Conservation (phyloP, 2,113 vertebrate genomes). For the Gnathonemus echidnorhynchus region DNA sequence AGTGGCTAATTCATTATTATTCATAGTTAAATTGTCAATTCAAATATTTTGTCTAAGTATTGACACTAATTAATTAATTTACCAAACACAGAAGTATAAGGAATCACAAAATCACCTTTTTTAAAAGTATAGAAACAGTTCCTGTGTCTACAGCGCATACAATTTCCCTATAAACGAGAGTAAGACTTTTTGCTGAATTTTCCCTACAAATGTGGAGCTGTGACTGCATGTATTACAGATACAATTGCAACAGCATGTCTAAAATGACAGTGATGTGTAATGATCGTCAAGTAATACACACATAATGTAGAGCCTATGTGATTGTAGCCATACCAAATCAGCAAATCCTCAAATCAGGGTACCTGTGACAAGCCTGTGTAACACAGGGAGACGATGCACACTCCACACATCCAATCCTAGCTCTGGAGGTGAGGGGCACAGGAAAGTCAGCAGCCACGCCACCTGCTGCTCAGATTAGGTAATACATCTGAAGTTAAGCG, state of each 20-base stretch:
- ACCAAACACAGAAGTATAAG: background rate
- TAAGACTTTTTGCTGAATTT: background rate
- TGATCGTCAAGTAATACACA: background rate
- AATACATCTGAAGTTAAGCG: background rate
- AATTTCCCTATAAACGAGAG: background rate
- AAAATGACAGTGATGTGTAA: background rate
- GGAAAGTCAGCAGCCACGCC: background rate
- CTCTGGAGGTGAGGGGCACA: background rate
- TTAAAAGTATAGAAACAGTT: background rate
- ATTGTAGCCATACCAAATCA: background rate
- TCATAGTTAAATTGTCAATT: background rate
- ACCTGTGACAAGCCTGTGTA: background rate
- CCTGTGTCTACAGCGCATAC: background rate
- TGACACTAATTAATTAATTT: background rate
- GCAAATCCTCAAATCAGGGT: background rate
- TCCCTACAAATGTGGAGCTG: background rate
- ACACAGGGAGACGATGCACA: background rate
- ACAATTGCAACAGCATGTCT: background rate
- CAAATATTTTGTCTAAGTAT: background rate
- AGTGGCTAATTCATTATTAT: background rate
- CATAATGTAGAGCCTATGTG: background rate
- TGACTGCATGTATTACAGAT: background rate
- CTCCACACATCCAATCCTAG: background rate
- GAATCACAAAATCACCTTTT: background rate
- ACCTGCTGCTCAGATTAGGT: background rate